Base-by-base conservation (phyloP, 2,113 vertebrate genomes). In the Camelus dromedarius region DNA sequence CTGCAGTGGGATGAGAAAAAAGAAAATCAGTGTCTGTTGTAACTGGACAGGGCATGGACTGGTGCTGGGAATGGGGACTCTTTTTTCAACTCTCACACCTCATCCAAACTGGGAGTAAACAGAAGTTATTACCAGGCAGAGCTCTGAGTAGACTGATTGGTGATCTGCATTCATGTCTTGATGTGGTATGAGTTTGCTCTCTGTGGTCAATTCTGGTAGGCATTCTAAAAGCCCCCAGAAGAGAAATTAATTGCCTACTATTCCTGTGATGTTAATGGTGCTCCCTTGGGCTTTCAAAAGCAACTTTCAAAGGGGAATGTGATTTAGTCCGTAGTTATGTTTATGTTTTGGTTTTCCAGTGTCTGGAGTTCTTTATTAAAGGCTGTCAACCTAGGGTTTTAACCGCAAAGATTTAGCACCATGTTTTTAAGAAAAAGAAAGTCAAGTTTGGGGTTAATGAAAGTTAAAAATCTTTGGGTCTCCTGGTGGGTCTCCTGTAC, bases 301-400 rank as follows among this genome's bases (percentile, higher is more conserved):
- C 54, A 91, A 5, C 46, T 94, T 92, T 97, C 84, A 93, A 97
- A 97, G 84, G 82, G 89, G 89, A 64, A 79, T 70, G 73, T 18
- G 46, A 91, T 82, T 91, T n/a, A 62, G 79, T 80, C 64, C 22
- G 8, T 8, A 26, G 5, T 58, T 93, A 38, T 97, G 58, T 97
- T 96, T 96, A 96, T 84, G 93, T 96, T 96, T 94, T 84, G 66
- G 85, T 69, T 96, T 96, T 50, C 73, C 93, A 94, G 75, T 73
- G 93, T 96, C 91, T 97, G 93, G 52, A 76, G 64, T 92, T 97
- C 94, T 76, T 95, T 93, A 94, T 96, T 81, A 96, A 97, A 95
- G 96, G 69, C 83, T 92, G 69, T 92, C 92, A 80, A 66, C 88
- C 26, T 24, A 87, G 38, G 70, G 32, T 42, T 94, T 79, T 56